A percentile compares a stretch with the other conserved stretches of the same genome.
phyloP scores from a whole-genome alignment of 2,888 invertebrate genomes.

The Eremobia ochroleuca region DNA sequence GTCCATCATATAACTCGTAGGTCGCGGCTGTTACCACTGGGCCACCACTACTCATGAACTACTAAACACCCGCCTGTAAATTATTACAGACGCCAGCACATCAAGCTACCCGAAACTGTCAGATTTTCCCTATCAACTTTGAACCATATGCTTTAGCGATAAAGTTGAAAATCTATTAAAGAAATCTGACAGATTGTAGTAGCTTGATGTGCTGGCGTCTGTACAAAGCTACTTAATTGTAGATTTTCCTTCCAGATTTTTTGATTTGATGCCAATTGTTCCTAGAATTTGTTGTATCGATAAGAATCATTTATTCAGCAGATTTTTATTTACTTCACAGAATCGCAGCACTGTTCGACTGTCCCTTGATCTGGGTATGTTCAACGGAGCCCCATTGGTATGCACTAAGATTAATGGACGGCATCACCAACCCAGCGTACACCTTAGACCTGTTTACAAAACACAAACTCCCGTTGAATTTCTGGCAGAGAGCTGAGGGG shows the following conservation, averaged over 20 bases:
- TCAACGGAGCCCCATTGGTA: slow-evolving; percentile 82
- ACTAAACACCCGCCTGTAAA: too few species aligned
- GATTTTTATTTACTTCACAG: slow-evolving; percentile 67
- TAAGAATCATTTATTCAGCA: not conserved
- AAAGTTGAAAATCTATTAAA: too few species aligned
- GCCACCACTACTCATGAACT: not conserved
- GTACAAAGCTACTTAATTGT: not conserved
- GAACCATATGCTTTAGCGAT: too few species aligned
- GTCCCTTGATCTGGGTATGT: slow-evolving; percentile 81
- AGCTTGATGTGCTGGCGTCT: too few species aligned
- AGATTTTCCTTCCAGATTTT: not conserved
- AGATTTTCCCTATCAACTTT: too few species aligned
- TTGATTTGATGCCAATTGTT: not conserved
- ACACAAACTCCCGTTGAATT: slow-evolving; percentile 72
- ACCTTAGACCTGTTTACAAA: slow-evolving; percentile 76
- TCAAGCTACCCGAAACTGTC: too few species aligned
- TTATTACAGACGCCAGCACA: too few species aligned
- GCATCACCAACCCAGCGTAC: slow-evolving; percentile 80
- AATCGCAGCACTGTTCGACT: slow-evolving; percentile 77
- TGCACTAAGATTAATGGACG: slow-evolving; percentile 77
- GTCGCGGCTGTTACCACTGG: not conserved
- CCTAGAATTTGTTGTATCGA: not conserved
- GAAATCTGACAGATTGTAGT: too few species aligned
- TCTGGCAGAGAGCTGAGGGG: slow-evolving; percentile 73
- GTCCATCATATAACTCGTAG: not conserved